Base-by-base conservation (phyloP, 1,140 invertebrate genomes). In the Bicyclus anynana region DNA sequence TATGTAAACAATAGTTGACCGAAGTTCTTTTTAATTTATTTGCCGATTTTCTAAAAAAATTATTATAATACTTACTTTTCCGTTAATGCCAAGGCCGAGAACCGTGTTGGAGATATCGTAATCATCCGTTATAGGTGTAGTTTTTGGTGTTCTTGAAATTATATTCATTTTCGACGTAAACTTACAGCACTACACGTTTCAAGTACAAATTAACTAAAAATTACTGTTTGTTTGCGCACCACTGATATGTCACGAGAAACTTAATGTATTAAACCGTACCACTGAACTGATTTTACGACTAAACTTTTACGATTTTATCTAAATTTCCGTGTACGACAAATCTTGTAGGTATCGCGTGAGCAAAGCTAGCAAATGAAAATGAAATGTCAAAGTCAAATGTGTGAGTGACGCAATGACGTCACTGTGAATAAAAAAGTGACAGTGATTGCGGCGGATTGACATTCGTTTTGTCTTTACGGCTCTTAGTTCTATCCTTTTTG, bases 71-170 rank as follows among this genome's bases (percentile, higher is more conserved):
- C 46, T 58, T 37, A 97, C 95, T 92, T 99, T 99, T 29, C 98
- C 98, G 86, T 98, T 99, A 65, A 99, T 99, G 12, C 98, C 98
- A 20, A 99, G 92, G n/a, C 98, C 98, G 35, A 99, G 92, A 10
- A 99, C 97, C 49, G 93, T 96, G 74, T 94, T 94, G n/a, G 96
- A 96, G 66, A 99, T 96, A 80, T 95, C 93, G 83, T 98, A 99
- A 87, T 99, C 97, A 55, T 98, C 94, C 21, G 93, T 95, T 63
- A 99, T 95, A 14, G 94, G 92, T 27, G 92, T 93, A 53, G 91
- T 92, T 91, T 97, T 97, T 33, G 93, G 93, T 38, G 70, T 75
- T 80, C 77, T 89, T 23, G 77, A 65, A 20, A 69, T 73, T 60
- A 78, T 80, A 83, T 81, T 88, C 87, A 89, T 89, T 61, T 72